These are phyloP conservation scores for Megaceryle torquata DNA, from an alignment of 2,113 vertebrate species.

Conservation along the genomic window DNA sequence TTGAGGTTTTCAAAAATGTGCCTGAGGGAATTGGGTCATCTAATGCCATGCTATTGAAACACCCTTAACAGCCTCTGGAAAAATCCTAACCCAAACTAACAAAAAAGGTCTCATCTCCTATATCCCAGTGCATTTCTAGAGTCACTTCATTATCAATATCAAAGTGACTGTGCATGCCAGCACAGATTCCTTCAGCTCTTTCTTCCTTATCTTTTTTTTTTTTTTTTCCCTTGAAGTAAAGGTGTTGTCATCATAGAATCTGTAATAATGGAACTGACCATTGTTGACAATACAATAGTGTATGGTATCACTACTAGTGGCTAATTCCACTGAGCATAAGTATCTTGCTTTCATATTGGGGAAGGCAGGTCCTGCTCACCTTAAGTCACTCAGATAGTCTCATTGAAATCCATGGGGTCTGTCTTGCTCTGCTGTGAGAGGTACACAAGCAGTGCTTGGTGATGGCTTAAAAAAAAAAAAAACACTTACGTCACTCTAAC, in stretches of 20 bases:
- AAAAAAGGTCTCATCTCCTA: not conserved
- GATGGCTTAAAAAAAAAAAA: not conserved
- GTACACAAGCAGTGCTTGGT: not conserved
- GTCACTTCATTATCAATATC: not conserved
- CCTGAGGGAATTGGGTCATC: not conserved
- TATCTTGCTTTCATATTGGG: not conserved
- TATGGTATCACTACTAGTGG: not conserved
- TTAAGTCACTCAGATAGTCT: not conserved
- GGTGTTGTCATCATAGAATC: not conserved
- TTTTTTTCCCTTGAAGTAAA: not conserved
- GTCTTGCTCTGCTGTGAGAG: not conserved
- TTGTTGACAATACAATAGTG: not conserved
- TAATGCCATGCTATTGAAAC: not conserved
- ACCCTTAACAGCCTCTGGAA: not conserved
- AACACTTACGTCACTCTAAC: not conserved
- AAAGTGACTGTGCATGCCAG: not conserved
- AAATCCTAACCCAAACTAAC: not conserved
- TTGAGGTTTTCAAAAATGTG: not conserved
- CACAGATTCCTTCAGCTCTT: constrained; percentile 3
- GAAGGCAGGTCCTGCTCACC: not conserved
- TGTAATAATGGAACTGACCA: not conserved
- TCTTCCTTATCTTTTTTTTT: not conserved
- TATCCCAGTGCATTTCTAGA: not conserved
- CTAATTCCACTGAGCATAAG: not conserved
- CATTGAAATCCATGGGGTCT: not conserved